phyloP scores from a whole-genome alignment of 1,140 invertebrate species.

The Vanessa atalanta region DNA sequence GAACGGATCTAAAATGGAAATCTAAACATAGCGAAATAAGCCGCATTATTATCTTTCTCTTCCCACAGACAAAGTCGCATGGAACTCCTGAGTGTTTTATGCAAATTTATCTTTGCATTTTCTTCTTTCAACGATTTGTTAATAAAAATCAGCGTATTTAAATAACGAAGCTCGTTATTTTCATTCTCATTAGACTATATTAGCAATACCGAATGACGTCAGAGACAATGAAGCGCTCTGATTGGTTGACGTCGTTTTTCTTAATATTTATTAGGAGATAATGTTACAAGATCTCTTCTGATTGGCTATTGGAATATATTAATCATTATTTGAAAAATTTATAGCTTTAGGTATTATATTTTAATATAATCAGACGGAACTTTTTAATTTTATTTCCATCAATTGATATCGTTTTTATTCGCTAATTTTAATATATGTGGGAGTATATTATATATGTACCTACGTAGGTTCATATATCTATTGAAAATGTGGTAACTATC shows the following conservation, averaged over 20 bases:
- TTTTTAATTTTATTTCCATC: neutral
- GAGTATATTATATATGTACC: neutral
- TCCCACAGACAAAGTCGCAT: too few species aligned
- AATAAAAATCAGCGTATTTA: constrained; percentile 8
- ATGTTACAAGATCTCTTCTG: neutral
- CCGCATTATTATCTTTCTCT: too few species aligned
- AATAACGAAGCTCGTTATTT: constrained; percentile 8
- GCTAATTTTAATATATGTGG: neutral
- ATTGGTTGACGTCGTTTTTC: constrained; percentile 3
- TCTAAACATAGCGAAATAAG: too few species aligned
- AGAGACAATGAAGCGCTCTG: neutral
- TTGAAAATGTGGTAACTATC: too few species aligned
- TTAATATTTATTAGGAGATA: constrained; percentile 17
- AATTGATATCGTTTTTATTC: neutral
- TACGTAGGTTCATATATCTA: too few species aligned
- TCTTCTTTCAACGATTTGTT: neutral
- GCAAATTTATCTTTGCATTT: neutral
- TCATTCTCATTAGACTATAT: constrained; percentile 10
- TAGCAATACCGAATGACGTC: constrained; percentile 13
- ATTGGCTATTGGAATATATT: constrained; percentile 4
- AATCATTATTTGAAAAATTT: neutral
- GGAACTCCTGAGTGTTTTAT: neutral
- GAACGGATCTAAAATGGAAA: too few species aligned
- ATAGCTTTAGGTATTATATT: neutral
- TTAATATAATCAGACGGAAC: neutral